A percentile compares a stretch with the other conserved stretches of the same genome.
phyloP scores from a whole-genome alignment of 2,888 invertebrate genomes.

The Darwinula stevensoni region DNA sequence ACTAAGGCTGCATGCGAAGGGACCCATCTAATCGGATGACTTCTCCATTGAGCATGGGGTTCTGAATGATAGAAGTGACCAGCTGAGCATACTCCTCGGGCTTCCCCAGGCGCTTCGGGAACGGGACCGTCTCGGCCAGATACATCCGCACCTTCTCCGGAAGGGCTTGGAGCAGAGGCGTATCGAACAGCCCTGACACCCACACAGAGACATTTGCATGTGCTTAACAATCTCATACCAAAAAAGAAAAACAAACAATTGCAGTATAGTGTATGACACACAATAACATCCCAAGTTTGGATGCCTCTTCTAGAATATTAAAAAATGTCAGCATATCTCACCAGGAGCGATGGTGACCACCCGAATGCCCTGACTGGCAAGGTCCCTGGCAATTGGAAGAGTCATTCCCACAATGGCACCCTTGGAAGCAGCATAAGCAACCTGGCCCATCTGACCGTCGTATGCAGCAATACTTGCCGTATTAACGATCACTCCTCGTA shows the following conservation, averaged over 20 bases:
- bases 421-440: conserved; percentile 71
- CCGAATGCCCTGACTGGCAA: conserved; percentile 45
- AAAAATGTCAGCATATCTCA: conserved; percentile 14
- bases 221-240: too few relatives aligned
- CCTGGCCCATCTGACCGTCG: conserved; percentile 89
- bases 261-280: conserved; percentile 1
- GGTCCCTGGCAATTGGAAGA: conserved; percentile 71
- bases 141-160: conserved; percentile 55
- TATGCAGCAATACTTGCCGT: conserved; percentile 84
- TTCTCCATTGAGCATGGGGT: conserved; percentile 72
- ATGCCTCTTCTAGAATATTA: not conserved
- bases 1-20: conserved; percentile 32
- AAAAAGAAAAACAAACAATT: conserved; percentile 10
- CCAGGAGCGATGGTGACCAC: conserved; percentile 54
- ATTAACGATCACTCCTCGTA: conserved; percentile 77
- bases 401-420: conserved; percentile 51
- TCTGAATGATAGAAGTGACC: conserved; percentile 52
- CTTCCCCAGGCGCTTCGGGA: conserved; percentile 51
- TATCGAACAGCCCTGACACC: conserved; percentile 42
- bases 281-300: not conserved
- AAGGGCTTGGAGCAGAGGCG: conserved; percentile 40
- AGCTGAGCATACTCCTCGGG: conserved; percentile 64
- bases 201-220: too few relatives aligned
- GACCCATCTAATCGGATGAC: conserved; percentile 59
- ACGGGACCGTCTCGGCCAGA: conserved; percentile 47